Base-by-base conservation (phyloP, 1,140 invertebrate genomes). In the Anoplolepis gracilipes region DNA sequence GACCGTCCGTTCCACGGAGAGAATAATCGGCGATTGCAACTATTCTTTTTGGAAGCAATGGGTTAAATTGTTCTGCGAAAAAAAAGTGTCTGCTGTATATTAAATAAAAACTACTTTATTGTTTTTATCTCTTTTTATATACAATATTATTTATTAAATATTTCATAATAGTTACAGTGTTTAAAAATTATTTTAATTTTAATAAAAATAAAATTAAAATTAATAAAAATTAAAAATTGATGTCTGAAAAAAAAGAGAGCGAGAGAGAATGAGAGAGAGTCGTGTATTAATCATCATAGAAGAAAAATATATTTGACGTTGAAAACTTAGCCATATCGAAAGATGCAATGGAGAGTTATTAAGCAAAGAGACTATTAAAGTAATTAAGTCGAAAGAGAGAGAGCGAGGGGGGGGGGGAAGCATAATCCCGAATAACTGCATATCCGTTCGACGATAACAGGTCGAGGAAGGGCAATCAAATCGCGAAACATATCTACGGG, bases 401-500 rank as follows among this genome's bases (percentile, higher is more conserved):
- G 13, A 49, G 46, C 2, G 42, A 46, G 42, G 3, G 42, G 8
- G 36, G 8, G 7, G 10, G 36, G 8, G 7, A 39, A 49, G 33
- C 46, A 70, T 64, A 42, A 81, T 75, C 39, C 57, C 22, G 53
- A 73, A 84, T 73, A 73, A 84, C 46, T 61, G 10, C 36, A 49
- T 73, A 33, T 55, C 79, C 22, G 33, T 30, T 22, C 30, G 73
- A 75, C 76, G 72, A 73, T 61, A 73, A 57, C 65, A 64, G 62
- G 53, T 70, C 49, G 59, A 46, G 84, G 30, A 33, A 81, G 87
- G 88, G 72, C 88, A 92, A 90, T 91, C 88, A 90, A 25, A 76
- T 65, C 65, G 73, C 79, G 46, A 28, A 87, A 90, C 61, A 88
- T 92, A 92, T 93, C 91, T 89, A 59, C 33, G n/a, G 64, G 84